Evolutionary conservation across 2,797 vertebrate genomes (phyloP), one percentile per base, ranked within the genome.

Genomic region (Acridotheres tristis): DNA sequence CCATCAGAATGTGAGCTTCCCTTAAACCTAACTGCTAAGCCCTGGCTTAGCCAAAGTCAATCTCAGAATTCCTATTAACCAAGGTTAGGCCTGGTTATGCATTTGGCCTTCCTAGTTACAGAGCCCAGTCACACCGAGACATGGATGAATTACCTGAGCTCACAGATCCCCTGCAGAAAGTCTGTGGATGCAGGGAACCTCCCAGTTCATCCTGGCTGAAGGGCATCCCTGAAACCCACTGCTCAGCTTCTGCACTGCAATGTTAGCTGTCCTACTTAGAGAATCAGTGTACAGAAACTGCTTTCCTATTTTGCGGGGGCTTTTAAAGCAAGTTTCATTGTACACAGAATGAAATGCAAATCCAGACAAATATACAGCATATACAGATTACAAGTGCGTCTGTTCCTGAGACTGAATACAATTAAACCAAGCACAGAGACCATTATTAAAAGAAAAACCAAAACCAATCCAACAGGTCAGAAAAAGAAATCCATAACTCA

Each of bases 51-150:
- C 21, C 2, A 3, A 79, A 93, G 51, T 27, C 40, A 71, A 1
- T 27, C 43, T 76, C 12, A 34, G 69, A 66, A 79, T 53, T 53
- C 36, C 51, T 16, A 6, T 23, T 51, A 51, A 53, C 12, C n/a
- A 38, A 45, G 30, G 18, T 47, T n/a, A 62, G 51, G 10, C 9
- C 4, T 54, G 10, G 26, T 53, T 71, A 22, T 9, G 13, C 3
- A 16, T 79, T 76, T 67, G 59, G 5, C 11, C 76, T n/a, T 86
- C 38, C 30, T 21, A 5, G 12, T 15, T 51, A 38, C 38, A 71
- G 59, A 66, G 22, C 5, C 16, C 23, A 32, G 63, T 18, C 27
- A 11, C 47, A 22, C 2, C 0, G 0, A 63, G 11, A 29, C 1
- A 3, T 0, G 27, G 29, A 19, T 36, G 16, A 66, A 18, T 7